A percentile compares a stretch with the other conserved stretches of the same genome.
Conservation (phyloP, 2,797 vertebrate genomes). For the Gallinago solitaria region DNA sequence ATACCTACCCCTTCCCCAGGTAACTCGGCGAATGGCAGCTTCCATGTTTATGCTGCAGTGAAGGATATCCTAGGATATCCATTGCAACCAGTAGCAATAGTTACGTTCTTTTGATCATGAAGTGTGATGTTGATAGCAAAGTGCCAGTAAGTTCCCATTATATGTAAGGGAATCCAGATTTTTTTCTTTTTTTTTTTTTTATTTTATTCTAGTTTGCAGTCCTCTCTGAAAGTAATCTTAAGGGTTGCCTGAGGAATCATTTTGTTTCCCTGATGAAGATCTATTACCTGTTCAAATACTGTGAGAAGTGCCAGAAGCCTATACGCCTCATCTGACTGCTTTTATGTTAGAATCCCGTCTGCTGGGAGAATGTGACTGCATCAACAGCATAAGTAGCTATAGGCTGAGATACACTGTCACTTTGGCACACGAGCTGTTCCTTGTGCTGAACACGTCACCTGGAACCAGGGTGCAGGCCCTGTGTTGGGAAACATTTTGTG, state of each 20-base stretch:
- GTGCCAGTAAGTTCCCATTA: neutral
- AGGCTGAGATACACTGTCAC: neutral
- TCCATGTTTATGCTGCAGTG: neutral
- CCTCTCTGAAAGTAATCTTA: neutral
- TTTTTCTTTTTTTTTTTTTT: neutral
- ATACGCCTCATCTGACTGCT: neutral
- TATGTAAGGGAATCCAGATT: neutral
- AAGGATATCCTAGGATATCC: neutral
- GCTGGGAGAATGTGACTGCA: neutral
- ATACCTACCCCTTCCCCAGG: neutral
- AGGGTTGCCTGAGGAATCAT: neutral
- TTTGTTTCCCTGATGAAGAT: neutral
- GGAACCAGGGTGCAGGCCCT: neutral
- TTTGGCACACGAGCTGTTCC: neutral
- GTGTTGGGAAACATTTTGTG: neutral
- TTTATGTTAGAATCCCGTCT: neutral
- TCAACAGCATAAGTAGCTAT: neutral
- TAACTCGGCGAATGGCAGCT: neutral
- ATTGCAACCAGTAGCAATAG: neutral
- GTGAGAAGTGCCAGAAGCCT: neutral
- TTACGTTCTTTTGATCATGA: neutral
- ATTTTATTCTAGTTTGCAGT: neutral
- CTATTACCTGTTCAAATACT: neutral
- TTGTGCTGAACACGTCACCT: neutral
- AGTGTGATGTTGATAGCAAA: neutral